Base-by-base conservation (phyloP, 2,113 vertebrate species). In the Melanotaenia duboulayi region DNA sequence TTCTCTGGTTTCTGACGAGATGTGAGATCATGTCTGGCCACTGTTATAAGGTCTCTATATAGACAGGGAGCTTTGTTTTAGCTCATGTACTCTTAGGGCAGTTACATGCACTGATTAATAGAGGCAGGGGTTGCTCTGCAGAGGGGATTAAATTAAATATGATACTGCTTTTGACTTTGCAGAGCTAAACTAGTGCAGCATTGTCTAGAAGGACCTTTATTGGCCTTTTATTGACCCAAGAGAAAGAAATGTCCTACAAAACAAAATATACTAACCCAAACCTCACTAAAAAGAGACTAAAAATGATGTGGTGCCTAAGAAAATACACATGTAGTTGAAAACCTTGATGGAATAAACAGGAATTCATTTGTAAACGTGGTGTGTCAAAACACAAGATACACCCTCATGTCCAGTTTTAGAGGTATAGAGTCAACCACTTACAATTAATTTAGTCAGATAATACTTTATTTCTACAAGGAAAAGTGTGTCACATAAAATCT, bases 21-120 rank as follows among this genome's bases (percentile, higher is more conserved):
- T 76, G 81, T 88, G 88, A 90, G 82, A 80, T 92, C 87, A 89
- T 83, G 86, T 91, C 91, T 90, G 84, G 85, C 65, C 68, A 59
- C 72, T 58, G 83, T 78, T 76, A 61, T 35, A 70, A 46, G 69
- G 87, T 68, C 81, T 73, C 74, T 81, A 52, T 42, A 68, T 48
- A 82, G 82, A 83, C 65, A 46, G 17, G 44, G 23, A 2, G 68
- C 82, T 86, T 91, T 88, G 89, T 91, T 85, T 83, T 73, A 56
- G 80, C 54, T 60, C 74, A 23, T 86, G 88, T 86, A 81, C 52
- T 85, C 76, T 79, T 40, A 65, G 66, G 67, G 75, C 78, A 78
- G 60, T 85, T 87, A 87, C 87, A 85, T 44, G 60, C 60, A 62
- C 75, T 68, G 84, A 84, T 90, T 89, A 82, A 75, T 58, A 65